phyloP scores from a whole-genome alignment of 2,888 invertebrate species.

The Polyommatus iphigenia region DNA sequence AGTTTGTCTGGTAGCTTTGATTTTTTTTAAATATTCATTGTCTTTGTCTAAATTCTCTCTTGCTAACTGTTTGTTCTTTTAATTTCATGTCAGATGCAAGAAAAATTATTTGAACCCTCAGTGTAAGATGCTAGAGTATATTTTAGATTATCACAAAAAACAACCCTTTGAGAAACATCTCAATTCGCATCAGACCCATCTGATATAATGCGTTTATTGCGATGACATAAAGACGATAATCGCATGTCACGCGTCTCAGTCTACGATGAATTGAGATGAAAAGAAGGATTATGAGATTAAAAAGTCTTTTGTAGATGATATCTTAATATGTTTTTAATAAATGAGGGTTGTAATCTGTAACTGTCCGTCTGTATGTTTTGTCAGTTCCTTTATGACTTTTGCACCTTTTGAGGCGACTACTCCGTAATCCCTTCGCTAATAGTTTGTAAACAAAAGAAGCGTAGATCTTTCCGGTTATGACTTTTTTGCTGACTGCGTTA shows the following conservation, averaged over 20 bases:
- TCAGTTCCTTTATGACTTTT: constrained; percentile 61
- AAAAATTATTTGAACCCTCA: constrained; percentile 20
- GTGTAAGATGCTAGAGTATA: constrained; percentile 40
- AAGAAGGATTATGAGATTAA: constrained; percentile 69
- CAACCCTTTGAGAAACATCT: constrained; percentile 47
- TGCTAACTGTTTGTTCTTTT: not conserved
- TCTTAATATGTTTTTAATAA: constrained; percentile 76
- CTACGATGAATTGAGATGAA: constrained; percentile 49
- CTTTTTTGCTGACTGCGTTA: not conserved
- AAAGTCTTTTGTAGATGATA: constrained; percentile 70
- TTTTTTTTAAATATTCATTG: not conserved
- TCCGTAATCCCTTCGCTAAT: constrained; percentile 42
- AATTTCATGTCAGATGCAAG: not conserved
- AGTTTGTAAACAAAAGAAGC: constrained; percentile 3
- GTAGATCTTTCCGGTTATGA: constrained; percentile 5
- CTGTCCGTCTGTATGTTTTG: constrained; percentile 62
- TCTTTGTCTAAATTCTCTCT: not conserved
- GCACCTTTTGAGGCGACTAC: constrained; percentile 65
- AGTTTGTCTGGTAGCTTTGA: too few species aligned
- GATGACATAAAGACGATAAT: constrained; percentile 43
- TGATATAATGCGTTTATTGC: constrained; percentile 37
- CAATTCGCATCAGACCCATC: constrained; percentile 41
- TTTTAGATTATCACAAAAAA: constrained; percentile 32
- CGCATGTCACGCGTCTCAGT: constrained; percentile 43
- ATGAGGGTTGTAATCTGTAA: constrained; percentile 76